Conservation (phyloP, 30 jellyfish, hydroid and myxozoan genomes). For the Aurelia coerulea region DNA sequence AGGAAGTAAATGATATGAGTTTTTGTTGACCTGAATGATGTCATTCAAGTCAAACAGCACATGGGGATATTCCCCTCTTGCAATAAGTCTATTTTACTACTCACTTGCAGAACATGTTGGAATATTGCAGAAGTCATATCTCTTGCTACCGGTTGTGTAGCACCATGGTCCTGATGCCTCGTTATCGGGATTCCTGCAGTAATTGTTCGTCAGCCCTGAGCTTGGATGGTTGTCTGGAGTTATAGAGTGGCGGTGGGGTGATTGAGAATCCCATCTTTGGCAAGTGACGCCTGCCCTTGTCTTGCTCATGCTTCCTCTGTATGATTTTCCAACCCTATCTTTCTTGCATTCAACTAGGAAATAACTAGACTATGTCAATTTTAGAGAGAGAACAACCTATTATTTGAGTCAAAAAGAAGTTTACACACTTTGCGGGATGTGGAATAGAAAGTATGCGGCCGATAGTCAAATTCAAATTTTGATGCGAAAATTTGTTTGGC, state of each 20-base stretch:
- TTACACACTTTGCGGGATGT: too few relatives aligned
- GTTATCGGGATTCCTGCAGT: constrained; percentile 61
- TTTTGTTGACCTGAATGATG: too few relatives aligned
- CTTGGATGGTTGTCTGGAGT: neutral
- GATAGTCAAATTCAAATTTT: too few relatives aligned
- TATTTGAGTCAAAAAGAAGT: too few relatives aligned
- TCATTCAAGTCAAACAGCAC: too few relatives aligned
- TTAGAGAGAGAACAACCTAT: too few relatives aligned
- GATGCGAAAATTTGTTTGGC: too few relatives aligned
- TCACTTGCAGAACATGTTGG: constrained; percentile 13
- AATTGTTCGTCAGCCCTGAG: constrained; percentile 20
- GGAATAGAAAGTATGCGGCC: too few relatives aligned
- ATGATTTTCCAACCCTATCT: neutral
- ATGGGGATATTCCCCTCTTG: too few relatives aligned
- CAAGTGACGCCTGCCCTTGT: constrained; percentile 19
- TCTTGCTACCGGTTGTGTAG: constrained; percentile 17
- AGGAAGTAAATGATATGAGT: too few relatives aligned
- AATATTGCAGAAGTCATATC: constrained; percentile 52
- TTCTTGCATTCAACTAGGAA: neutral
- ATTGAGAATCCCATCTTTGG: constrained; percentile 25
- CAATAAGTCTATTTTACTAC: neutral
- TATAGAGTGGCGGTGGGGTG: constrained; percentile 8
- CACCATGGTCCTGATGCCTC: constrained; percentile 74
- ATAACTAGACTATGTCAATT: too few relatives aligned
- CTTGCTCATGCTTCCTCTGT: constrained; percentile 9